A percentile compares a stretch with the other conserved stretches of the same genome.
Conservation (phyloP, 2,888 invertebrate genomes). For the Dolomedes plantarius region DNA sequence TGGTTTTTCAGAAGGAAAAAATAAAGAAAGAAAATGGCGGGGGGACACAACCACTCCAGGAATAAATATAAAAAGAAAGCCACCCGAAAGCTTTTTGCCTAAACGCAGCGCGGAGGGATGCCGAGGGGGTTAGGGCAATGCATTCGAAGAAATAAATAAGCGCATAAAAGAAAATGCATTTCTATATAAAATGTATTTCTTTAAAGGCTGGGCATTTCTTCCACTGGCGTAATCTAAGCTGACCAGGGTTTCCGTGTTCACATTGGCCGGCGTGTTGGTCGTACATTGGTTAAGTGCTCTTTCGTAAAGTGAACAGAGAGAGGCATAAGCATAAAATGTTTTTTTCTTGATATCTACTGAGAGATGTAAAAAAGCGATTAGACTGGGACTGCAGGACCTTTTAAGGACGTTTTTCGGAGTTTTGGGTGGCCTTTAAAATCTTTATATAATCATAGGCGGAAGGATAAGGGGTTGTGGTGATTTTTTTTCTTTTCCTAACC, state of each 20-base stretch:
- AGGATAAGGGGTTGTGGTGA: conserved; percentile 21
- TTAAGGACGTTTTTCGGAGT: conserved; percentile 35
- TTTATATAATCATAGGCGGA: conserved; percentile 48
- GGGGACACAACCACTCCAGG: conserved; percentile 20
- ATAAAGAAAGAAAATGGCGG: conserved; percentile 15
- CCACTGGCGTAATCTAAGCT: conserved; percentile 60
- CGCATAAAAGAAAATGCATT: conserved; percentile 51
- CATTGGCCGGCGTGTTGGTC: conserved; percentile 44
- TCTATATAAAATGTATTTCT: conserved; percentile 66
- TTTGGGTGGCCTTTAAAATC: conserved; percentile 9
- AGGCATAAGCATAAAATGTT: conserved; percentile 66
- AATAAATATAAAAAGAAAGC: conserved; percentile 33
- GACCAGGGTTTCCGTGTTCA: conserved; percentile 47
- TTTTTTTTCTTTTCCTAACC: background rate
- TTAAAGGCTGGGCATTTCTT: conserved; percentile 51
- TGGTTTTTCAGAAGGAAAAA: conserved; percentile 26
- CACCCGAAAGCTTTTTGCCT: conserved; percentile 63
- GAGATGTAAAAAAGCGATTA: conserved; percentile 69
- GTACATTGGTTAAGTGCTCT: conserved; percentile 68
- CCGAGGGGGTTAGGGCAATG: conserved; percentile 4
- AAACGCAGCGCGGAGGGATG: conserved; percentile 47
- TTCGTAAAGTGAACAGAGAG: conserved; percentile 50
- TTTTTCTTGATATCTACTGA: conserved; percentile 22
- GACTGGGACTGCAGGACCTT: conserved; percentile 58
- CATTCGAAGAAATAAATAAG: conserved; percentile 51